phyloP scores from a whole-genome alignment of 64 coral and sea anemone species.

The Stichodactyla mertensii region DNA sequence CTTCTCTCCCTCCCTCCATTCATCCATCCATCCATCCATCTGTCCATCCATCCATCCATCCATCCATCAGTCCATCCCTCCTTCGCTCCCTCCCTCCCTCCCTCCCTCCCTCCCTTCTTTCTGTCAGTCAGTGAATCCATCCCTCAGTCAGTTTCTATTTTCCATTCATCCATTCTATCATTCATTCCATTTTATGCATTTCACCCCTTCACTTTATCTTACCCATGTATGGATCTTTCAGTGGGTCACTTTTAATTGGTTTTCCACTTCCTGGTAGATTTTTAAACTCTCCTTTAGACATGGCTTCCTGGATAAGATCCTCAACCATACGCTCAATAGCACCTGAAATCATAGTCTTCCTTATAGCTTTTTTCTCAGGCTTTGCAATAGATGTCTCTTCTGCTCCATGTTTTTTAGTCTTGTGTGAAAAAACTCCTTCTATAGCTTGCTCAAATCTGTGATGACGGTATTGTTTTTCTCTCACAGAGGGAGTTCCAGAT shows the following conservation, averaged over 20 bases:
- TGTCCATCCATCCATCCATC: no score
- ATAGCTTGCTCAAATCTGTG: conserved; percentile 73
- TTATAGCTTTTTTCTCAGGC: conserved; percentile 78
- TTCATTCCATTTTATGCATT: not conserved
- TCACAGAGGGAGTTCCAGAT: conserved; percentile 56
- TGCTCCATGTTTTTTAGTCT: conserved; percentile 57
- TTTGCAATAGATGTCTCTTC: conserved; percentile 84
- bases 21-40: no score
- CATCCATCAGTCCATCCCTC: no score
- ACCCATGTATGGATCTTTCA: conserved; percentile 59
- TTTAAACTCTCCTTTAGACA: conserved; percentile 87
- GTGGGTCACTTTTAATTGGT: conserved; percentile 48
- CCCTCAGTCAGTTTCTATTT: not conserved
- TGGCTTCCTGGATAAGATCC: conserved; percentile 78
- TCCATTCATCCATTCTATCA: not conserved
- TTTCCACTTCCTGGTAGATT: conserved; percentile 84
- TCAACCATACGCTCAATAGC: conserved; percentile 87
- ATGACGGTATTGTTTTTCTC: conserved; percentile 69
- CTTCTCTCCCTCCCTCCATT: no score
- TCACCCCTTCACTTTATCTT: not conserved
- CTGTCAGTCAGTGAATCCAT: not conserved
- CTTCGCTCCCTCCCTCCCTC: no score
- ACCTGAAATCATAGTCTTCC: conserved; percentile 55
- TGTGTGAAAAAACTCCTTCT: conserved; percentile 69
- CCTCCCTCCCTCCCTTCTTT: not conserved